phyloP scores from a whole-genome alignment of 2,113 vertebrate genomes.

The Spea bombifrons region DNA sequence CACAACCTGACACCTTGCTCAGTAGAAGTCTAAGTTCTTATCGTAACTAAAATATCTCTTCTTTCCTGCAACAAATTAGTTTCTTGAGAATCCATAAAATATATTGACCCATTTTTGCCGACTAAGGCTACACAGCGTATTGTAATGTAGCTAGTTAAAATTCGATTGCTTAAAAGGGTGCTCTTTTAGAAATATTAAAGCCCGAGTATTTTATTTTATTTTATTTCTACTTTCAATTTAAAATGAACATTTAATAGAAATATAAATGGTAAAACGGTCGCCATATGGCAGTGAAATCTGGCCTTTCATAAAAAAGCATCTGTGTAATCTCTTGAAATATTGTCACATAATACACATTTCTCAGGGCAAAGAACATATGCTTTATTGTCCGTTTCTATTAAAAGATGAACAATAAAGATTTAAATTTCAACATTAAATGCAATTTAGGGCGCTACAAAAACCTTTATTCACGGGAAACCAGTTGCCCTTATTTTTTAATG shows the following conservation, averaged over 20 bases:
- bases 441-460: constrained; percentile 22
- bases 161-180: background rate
- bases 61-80: background rate
- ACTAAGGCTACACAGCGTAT: background rate
- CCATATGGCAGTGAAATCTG: constrained; percentile 14
- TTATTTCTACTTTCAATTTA: background rate
- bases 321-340: constrained; percentile 11
- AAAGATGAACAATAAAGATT: constrained; percentile 44
- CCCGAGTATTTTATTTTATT: background rate
- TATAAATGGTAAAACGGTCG: background rate
- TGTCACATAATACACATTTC: constrained; percentile 19
- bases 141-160: background rate
- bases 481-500: constrained; percentile 40
- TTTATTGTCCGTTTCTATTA: constrained; percentile 38
- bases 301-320: constrained; percentile 12
- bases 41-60: background rate
- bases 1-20: background rate
- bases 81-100: background rate
- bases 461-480: constrained; percentile 31
- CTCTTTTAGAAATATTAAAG: constrained; percentile 2
- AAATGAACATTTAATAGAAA: constrained; percentile 25
- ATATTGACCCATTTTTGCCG: constrained; percentile 7
- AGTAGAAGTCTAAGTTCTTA: background rate
- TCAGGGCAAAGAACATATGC: constrained; percentile 36
- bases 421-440: constrained; percentile 25